phyloP scores from a whole-genome alignment of 2,888 invertebrate genomes.

The Aphrophora alni region DNA sequence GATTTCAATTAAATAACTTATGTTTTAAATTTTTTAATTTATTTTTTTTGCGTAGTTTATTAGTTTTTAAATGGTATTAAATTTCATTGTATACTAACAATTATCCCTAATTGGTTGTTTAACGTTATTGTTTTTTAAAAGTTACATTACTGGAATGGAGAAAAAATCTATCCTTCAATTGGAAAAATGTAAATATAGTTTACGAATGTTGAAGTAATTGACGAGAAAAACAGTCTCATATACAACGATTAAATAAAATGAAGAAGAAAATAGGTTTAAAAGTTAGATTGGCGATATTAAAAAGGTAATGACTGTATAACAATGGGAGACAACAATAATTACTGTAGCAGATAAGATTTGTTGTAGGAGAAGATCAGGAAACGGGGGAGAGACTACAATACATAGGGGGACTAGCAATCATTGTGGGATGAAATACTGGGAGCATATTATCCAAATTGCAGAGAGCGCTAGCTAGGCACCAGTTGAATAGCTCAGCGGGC shows the following conservation, averaged over 20 bases:
- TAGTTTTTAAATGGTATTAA: no score
- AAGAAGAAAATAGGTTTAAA: background rate
- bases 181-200: no score
- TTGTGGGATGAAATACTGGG: slow-evolving; percentile 11
- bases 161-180: no score
- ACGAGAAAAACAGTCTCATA: background rate
- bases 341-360: background rate
- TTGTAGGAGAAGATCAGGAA: background rate
- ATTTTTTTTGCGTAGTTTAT: no score
- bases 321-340: slow-evolving; percentile 3
- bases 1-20: no score
- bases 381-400: background rate
- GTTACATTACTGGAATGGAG: no score
- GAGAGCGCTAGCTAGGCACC: background rate
- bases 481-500: slow-evolving; percentile 1
- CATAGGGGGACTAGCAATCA: background rate
- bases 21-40: no score
- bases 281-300: slow-evolving; percentile 2
- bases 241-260: background rate
- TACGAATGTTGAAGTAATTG: background rate
- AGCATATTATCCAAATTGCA: slow-evolving; percentile 30
- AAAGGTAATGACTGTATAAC: background rate
- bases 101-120: no score
- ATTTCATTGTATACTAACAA: no score
- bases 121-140: no score